phyloP scores from a whole-genome alignment of 2,113 vertebrate genomes.

The Leptodactylus fuscus region DNA sequence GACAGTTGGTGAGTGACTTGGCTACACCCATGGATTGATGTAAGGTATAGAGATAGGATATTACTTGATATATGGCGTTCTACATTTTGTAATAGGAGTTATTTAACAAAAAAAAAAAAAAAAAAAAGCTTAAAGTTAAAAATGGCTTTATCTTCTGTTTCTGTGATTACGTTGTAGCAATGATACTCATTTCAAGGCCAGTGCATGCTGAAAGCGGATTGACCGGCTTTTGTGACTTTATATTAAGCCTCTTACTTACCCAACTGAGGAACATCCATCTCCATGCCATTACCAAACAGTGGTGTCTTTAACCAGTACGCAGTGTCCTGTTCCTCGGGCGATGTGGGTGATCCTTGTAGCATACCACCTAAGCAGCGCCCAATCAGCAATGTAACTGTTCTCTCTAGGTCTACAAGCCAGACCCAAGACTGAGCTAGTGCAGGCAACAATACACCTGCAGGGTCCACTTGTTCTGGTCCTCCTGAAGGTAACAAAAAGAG shows the following conservation, averaged over 20 bases:
- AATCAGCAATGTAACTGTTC: conserved; percentile 90
- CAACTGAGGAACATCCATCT: conserved; percentile 90
- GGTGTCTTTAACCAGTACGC: conserved; percentile 94
- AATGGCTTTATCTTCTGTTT: too few species aligned
- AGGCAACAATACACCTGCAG: conserved; percentile 79
- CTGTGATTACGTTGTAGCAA: too few species aligned
- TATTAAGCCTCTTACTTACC: conserved; percentile 78
- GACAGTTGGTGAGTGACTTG: too few species aligned
- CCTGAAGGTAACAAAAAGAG: conserved; percentile 70
- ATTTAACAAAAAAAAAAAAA: too few species aligned
- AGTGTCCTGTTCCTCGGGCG: conserved; percentile 91
- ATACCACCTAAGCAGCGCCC: conserved; percentile 95
- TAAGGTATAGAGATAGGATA: too few species aligned
- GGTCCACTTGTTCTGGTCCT: conserved; percentile 85
- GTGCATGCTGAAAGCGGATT: too few species aligned
- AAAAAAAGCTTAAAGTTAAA: too few species aligned
- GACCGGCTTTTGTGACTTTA: too few species aligned
- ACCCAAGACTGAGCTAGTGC: conserved; percentile 89
- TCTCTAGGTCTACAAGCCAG: conserved; percentile 96
- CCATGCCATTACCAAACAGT: conserved; percentile 91
- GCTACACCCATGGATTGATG: too few species aligned
- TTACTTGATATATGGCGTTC: too few species aligned
- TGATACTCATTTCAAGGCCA: too few species aligned
- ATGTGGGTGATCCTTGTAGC: conserved; percentile 89
- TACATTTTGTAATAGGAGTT: too few species aligned